Conservation (phyloP, 2,888 invertebrate species). For the Pterostichus niger region DNA sequence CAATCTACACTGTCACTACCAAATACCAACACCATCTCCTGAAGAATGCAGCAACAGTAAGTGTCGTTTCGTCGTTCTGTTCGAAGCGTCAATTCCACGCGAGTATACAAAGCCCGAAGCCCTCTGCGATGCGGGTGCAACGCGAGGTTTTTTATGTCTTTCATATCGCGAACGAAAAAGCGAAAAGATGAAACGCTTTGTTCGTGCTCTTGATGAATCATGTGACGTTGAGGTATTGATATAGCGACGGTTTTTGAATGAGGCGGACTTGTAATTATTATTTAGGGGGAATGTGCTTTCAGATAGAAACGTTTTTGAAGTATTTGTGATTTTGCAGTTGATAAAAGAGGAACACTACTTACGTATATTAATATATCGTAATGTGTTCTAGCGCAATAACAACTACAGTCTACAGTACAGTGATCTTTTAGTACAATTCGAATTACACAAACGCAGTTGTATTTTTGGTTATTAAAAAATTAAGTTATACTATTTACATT, state of each 20-base stretch:
- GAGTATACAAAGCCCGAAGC: not conserved
- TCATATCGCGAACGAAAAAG: not conserved
- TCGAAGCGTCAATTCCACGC: not conserved
- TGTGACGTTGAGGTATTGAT: constrained; percentile 26
- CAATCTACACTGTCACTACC: too few relatives aligned
- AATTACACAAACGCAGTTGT: too few relatives aligned
- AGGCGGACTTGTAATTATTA: not conserved
- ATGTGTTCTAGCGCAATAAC: too few relatives aligned
- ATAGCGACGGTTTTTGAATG: not conserved
- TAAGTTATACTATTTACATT: too few relatives aligned
- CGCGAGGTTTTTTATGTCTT: not conserved
- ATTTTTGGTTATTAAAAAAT: too few relatives aligned
- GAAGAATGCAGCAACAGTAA: not conserved
- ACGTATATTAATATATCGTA: too few relatives aligned
- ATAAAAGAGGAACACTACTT: too few relatives aligned
- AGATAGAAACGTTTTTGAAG: not conserved
- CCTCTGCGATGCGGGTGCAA: not conserved
- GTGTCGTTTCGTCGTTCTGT: not conserved
- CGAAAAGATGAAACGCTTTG: constrained; percentile 7
- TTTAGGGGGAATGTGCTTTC: not conserved
- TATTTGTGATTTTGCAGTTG: too few relatives aligned
- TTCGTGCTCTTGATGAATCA: not conserved
- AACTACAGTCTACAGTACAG: too few relatives aligned
- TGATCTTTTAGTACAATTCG: too few relatives aligned
- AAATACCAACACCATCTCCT: too few relatives aligned